Evolutionary conservation across 2,113 vertebrate genomes (phyloP).

Genomic region (Romanogobio albipinnatus): DNA sequence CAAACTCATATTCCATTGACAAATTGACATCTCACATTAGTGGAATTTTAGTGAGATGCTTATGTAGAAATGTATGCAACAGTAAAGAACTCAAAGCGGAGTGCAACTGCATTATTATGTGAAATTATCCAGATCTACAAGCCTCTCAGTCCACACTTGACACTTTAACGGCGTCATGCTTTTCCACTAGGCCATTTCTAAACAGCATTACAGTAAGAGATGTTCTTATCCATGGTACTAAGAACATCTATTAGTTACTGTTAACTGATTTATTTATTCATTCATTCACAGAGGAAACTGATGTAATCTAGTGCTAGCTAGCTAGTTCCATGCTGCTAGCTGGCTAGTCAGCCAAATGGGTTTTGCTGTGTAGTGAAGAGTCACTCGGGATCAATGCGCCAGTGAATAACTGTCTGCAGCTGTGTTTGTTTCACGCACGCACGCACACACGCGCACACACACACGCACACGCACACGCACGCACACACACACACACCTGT

Average conservation of each 20-base stretch:
- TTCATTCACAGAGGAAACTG: neutral
- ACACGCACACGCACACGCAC: neutral
- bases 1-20: neutral
- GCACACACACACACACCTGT: neutral
- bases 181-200: neutral
- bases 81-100: neutral
- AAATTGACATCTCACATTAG: neutral
- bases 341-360: neutral
- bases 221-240: neutral
- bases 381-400: neutral
- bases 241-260: neutral
- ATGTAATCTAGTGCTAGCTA: neutral
- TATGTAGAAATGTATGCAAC: conserved; percentile 1
- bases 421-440: neutral
- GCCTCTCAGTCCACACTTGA: conserved; percentile 30
- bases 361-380: neutral
- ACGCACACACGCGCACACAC: neutral
- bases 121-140: conserved; percentile 33
- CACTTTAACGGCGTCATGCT: conserved; percentile 39
- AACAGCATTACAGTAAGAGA: neutral
- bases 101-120: neutral
- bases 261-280: neutral
- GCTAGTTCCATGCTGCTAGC: neutral
- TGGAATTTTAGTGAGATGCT: neutral
- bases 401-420: conserved; percentile 8